Conservation (phyloP, 2,797 vertebrate species). For the Spinibarbus caldwelli region DNA sequence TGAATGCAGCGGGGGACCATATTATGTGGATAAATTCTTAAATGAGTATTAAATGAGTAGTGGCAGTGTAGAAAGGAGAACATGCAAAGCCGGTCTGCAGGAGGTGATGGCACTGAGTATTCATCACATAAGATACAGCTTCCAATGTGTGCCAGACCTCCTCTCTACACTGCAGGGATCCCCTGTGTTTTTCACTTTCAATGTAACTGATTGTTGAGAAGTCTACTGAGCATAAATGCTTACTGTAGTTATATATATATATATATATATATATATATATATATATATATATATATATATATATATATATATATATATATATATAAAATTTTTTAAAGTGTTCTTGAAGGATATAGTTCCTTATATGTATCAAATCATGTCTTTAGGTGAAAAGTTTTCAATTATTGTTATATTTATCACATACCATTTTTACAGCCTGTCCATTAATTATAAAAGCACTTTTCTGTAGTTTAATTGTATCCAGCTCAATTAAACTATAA, state of each 20-base stretch:
- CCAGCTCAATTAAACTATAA: not conserved
- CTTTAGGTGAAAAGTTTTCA: not conserved
- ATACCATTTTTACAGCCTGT: too few relatives aligned
- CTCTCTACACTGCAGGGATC: not conserved
- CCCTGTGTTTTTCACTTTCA: not conserved
- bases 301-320: too few relatives aligned
- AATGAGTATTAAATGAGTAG: conserved; percentile 30
- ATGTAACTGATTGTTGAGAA: not conserved
- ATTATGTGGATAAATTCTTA: conserved; percentile 44
- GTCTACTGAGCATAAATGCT: not conserved
- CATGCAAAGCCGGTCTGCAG: conserved; percentile 32
- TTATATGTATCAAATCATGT: not conserved
- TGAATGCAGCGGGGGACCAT: conserved; percentile 43
- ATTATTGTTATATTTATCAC: not conserved
- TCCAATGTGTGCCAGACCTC: conserved; percentile 8
- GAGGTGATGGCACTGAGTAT: conserved; percentile 16
- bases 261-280: too few relatives aligned
- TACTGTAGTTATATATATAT: not conserved
- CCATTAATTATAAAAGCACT: not conserved
- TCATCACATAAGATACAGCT: not conserved
- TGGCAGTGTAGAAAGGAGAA: conserved; percentile 39
- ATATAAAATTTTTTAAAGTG: not conserved
- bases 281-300: too few relatives aligned
- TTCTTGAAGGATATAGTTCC: not conserved
- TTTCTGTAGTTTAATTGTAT: not conserved